These are phyloP conservation scores for Procavia capensis DNA, from an alignment of 2,113 vertebrate genomes.

Conservation along the genomic window DNA sequence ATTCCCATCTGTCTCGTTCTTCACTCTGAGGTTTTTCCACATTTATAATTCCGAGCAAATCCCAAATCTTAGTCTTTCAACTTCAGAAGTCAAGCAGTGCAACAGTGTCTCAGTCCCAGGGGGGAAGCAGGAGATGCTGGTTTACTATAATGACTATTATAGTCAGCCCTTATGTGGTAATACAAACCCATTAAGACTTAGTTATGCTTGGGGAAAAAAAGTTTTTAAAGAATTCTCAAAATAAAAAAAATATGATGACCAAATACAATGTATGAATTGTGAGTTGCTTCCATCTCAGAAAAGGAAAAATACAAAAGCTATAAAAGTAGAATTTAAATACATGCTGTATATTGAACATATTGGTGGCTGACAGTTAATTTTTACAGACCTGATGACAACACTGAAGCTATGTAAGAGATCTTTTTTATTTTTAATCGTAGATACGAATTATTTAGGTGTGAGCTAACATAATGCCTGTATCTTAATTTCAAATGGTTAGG, in stretches of 20 bases:
- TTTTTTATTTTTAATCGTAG: not conserved
- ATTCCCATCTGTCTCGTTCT: constrained; percentile 79
- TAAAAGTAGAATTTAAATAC: not conserved
- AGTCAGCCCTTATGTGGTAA: not conserved
- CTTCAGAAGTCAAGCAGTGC: constrained; percentile 66
- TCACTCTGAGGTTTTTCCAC: constrained; percentile 70
- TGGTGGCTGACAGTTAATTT: not conserved
- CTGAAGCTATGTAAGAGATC: not conserved
- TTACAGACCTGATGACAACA: not conserved
- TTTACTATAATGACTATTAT: not conserved
- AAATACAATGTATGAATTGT: not conserved
- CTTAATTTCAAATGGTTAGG: not conserved
- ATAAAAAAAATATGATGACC: not conserved
- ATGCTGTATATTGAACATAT: not conserved
- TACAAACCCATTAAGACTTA: not conserved
- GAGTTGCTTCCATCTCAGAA: not conserved
- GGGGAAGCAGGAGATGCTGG: not conserved
- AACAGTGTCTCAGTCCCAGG: not conserved
- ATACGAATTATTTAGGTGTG: not conserved
- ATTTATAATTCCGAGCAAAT: constrained; percentile 70
- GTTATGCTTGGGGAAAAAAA: not conserved
- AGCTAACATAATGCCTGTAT: not conserved
- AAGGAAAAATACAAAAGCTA: not conserved
- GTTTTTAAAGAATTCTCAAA: not conserved
- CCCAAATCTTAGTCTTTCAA: constrained; percentile 56